phyloP scores from a whole-genome alignment of 2,888 invertebrate species.

The Tiliacea citrago region DNA sequence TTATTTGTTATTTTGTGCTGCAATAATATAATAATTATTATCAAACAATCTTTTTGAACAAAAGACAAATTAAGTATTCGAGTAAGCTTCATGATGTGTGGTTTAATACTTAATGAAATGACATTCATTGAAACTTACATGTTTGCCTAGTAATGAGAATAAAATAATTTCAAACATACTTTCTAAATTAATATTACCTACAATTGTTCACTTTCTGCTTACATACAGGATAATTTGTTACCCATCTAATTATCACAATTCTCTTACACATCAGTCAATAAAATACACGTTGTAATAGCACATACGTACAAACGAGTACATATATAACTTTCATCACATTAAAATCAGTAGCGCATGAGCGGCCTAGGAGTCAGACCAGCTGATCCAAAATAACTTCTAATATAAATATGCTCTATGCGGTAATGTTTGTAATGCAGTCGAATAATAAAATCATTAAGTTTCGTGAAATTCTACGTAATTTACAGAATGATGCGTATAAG shows the following conservation, averaged over 20 bases:
- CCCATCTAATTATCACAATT: conserved; percentile 85
- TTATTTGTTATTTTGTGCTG: conserved; percentile 52
- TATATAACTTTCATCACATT: conserved; percentile 42
- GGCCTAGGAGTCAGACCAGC: conserved; percentile 57
- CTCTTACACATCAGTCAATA: conserved; percentile 84
- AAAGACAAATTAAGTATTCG: conserved; percentile 54
- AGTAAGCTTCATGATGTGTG: conserved; percentile 50
- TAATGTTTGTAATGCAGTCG: conserved; percentile 19
- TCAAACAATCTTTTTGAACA: conserved; percentile 48
- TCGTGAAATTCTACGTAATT: conserved; percentile 20
- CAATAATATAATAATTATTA: conserved; percentile 49
- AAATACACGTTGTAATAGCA: conserved; percentile 73
- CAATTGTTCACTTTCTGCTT: conserved; percentile 66
- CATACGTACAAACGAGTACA: conserved; percentile 53
- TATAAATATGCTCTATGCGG: conserved; percentile 34
- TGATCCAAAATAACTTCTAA: conserved; percentile 48
- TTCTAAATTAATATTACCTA: conserved; percentile 52
- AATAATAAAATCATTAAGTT: conserved; percentile 27
- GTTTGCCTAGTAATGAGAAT: conserved; percentile 34
- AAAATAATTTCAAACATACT: conserved; percentile 48
- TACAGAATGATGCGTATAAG: conserved; percentile 27
- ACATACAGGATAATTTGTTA: conserved; percentile 68
- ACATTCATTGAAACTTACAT: conserved; percentile 24
- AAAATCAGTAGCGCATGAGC: conserved; percentile 37
- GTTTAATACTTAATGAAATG: conserved; percentile 43